Conservation (phyloP, 2,797 vertebrate species). For the Phaenicophaeus curvirostris region DNA sequence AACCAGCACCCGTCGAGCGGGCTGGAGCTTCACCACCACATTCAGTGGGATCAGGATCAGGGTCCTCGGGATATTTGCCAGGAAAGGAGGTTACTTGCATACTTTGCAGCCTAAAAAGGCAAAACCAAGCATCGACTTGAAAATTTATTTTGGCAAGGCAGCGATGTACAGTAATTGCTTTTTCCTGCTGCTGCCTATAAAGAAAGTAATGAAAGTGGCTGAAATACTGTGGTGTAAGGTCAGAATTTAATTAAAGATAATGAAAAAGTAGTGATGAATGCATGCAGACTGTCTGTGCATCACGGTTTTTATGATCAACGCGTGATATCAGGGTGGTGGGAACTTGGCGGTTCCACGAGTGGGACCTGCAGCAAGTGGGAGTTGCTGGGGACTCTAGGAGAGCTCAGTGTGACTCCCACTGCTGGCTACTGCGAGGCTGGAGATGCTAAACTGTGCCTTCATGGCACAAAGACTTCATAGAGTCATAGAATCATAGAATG, state of each 20-base stretch:
- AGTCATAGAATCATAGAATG: too few species aligned
- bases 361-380: neutral
- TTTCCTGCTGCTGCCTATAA: neutral
- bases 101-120: neutral
- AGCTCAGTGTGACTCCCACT: rapidly evolving
- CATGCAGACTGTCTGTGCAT: neutral
- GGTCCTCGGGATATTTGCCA: neutral
- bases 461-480: rapidly evolving
- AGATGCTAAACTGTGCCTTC: neutral
- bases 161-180: constrained; percentile 49
- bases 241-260: constrained; percentile 60
- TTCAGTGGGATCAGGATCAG: neutral
- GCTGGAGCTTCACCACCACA: neutral
- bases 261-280: neutral
- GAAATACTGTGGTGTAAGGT: constrained; percentile 29
- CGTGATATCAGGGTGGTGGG: rapidly evolving
- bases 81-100: neutral
- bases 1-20: rapidly evolving
- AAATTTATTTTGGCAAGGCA: constrained; percentile 53
- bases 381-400: rapidly evolving
- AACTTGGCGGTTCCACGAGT: rapidly evolving
- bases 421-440: rapidly evolving
- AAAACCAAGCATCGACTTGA: neutral
- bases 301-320: rapidly evolving
- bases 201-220: constrained; percentile 43